Evolutionary conservation across 1,140 invertebrate genomes (phyloP).

Genomic region (Coptotermes formosanus): DNA sequence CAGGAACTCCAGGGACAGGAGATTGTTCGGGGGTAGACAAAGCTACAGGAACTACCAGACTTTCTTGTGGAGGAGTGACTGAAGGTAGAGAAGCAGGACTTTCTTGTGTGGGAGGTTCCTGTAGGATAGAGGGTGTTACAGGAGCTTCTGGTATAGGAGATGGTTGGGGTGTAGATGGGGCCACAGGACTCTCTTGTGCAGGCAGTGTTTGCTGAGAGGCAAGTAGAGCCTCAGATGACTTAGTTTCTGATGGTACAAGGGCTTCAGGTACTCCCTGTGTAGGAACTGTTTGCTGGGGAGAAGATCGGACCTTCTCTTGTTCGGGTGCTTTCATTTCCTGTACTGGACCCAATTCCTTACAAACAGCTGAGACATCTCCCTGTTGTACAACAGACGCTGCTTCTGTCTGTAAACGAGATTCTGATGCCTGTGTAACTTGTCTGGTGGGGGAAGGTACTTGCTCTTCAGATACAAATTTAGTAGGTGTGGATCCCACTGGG

Average conservation of each 20-base stretch:
- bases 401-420: not conserved
- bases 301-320: not conserved
- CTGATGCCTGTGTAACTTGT: not conserved
- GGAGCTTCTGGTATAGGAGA: too few species aligned
- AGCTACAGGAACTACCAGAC: too few species aligned
- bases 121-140: too few species aligned
- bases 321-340: not conserved
- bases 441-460: not conserved
- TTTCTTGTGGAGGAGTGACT: too few species aligned
- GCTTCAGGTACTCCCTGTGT: not conserved
- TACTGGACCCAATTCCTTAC: too few species aligned
- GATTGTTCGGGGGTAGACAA: too few species aligned
- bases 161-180: too few species aligned
- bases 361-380: not conserved
- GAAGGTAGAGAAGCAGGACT: too few species aligned
- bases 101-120: too few species aligned
- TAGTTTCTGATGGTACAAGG: not conserved
- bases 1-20: too few species aligned
- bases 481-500: constrained; percentile 20
- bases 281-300: not conserved
- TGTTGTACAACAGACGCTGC: not conserved
- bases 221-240: not conserved
- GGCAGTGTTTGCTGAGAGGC: too few species aligned
- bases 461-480: not conserved
- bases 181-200: too few species aligned